Evolutionary conservation across 2,797 vertebrate species (phyloP), one percentile per base, ranked within the genome.

Genomic region (Sparidentex hasta): DNA sequence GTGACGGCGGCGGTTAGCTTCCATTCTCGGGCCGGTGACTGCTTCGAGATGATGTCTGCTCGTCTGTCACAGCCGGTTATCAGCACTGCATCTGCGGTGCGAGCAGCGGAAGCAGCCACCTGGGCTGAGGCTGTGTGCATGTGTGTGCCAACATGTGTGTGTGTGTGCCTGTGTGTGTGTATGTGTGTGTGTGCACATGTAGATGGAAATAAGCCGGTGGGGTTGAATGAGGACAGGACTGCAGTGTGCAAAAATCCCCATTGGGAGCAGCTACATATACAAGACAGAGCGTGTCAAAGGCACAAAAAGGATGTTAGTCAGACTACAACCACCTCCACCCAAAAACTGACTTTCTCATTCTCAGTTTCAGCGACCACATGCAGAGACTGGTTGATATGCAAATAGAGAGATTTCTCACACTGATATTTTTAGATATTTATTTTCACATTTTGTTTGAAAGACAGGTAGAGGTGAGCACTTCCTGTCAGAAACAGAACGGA

Each of bases 51-150:
- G 87, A 82, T 65, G 82, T 81, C 67, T 75, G 82, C 74, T 74
- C 48, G 38, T 90, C 85, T 86, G 88, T 69, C 81, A 66, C 48
- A 55, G 48, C 44, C 58, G 72, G 73, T 82, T 84, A 90, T 83
- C 82, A 83, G 81, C 47, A 4, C 50, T n/a, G 47, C 66, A 38
- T 83, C 73, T 76, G 81, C 43, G 29, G 70, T 27, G 70, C 27
- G 7, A 80, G 65, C 70, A 85, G 82, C n/a, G 48, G 84, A 90
- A 90, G 55, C 81, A 84, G 64, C 80, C 84, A 86, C 78, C 88
- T 88, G 67, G 65, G 74, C 85, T 57, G 71, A 65, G 9, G 38
- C 38, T 16, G 59, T 27, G 52, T 50, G 84, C 70, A 48, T 23
- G 17, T 3, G 0, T 11, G 25, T 47, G 14, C 23, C 1, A 0